A percentile compares a stretch with the other conserved stretches of the same genome.
These are phyloP conservation scores for Pseudocheirus occidentalis DNA, from an alignment of 2,797 vertebrate genomes.

Conservation along the genomic window DNA sequence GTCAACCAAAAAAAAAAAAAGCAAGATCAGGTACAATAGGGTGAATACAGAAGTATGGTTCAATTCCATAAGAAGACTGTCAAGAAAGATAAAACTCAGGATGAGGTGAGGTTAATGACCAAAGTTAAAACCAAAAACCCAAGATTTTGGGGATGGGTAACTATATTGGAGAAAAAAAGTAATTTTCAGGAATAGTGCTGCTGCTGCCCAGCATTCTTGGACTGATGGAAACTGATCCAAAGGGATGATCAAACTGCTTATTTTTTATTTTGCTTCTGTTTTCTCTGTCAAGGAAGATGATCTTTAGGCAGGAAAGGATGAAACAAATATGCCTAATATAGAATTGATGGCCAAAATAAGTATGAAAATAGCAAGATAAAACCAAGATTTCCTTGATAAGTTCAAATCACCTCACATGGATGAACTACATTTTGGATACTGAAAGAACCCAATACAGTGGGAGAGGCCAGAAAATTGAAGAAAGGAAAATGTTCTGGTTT, in stretches of 20 bases:
- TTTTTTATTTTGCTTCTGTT: background rate
- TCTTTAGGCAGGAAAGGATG: background rate
- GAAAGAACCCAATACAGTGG: background rate
- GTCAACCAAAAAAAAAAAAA: too few species aligned
- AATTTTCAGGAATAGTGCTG: background rate
- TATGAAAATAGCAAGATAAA: background rate
- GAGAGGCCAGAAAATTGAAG: background rate
- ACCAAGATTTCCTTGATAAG: background rate
- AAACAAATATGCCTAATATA: background rate
- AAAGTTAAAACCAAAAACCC: background rate
- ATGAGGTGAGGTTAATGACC: background rate
- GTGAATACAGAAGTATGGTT: background rate
- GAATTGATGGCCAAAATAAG: background rate
- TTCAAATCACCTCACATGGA: background rate
- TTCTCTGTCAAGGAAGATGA: background rate
- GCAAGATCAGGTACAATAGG: background rate
- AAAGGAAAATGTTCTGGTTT: background rate
- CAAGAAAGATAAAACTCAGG: background rate
- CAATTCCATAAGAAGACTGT: background rate
- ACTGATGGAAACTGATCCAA: background rate
- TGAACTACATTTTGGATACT: background rate
- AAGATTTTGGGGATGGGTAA: background rate
- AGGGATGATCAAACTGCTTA: background rate
- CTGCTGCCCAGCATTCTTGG: background rate
- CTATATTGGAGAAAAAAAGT: background rate